Evolutionary conservation across 2,797 vertebrate species (phyloP).

Genomic region (Poeciliopsis infans): DNA sequence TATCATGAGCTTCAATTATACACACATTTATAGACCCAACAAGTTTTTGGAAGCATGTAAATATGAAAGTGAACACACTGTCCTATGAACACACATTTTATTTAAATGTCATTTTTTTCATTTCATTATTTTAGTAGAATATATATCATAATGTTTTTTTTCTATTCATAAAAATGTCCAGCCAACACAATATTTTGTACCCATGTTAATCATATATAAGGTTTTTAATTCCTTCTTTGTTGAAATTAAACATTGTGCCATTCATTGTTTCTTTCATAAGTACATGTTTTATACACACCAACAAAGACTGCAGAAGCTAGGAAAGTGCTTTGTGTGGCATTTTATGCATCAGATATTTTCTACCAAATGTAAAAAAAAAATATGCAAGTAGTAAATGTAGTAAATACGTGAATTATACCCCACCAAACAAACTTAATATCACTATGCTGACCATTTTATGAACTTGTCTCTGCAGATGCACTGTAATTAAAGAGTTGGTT

Average conservation of each 20-base stretch:
- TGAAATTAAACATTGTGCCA: neutral
- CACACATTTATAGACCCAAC: neutral
- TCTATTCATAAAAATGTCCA: neutral
- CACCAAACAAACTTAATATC: neutral
- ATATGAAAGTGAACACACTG: neutral
- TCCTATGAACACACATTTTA: neutral
- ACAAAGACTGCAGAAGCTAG: neutral
- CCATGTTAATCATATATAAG: neutral
- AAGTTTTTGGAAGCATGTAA: neutral
- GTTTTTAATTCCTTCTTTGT: neutral
- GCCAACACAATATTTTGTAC: neutral
- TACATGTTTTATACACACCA: neutral
- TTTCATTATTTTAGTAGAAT: neutral
- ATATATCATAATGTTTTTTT: neutral
- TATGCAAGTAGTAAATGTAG: neutral
- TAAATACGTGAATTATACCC: neutral
- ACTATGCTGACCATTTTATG: neutral
- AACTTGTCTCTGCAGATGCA: neutral
- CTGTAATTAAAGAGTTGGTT: neutral
- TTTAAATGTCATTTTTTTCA: neutral
- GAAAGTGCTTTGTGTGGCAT: neutral
- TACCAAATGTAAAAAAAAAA: neutral
- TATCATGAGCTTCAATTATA: neutral
- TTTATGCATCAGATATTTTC: neutral
- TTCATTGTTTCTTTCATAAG: neutral